Base-by-base conservation (phyloP, 1,140 invertebrate genomes). In the Arctopsyche grandis region DNA sequence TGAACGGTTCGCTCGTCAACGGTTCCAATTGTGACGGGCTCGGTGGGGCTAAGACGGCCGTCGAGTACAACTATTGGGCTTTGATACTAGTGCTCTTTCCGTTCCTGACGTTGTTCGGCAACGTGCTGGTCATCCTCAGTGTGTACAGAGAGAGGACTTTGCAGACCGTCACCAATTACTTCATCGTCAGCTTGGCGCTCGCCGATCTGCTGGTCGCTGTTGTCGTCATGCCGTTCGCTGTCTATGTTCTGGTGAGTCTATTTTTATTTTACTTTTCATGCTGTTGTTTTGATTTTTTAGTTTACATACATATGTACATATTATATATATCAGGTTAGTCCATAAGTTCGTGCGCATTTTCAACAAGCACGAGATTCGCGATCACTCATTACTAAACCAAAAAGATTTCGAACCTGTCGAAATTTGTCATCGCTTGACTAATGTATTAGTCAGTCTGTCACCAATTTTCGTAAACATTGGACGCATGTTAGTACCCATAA, bases 201-300 rank as follows among this genome's bases (percentile, higher is more conserved):
- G 98, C 98, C 12, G 98, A 99, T 89, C 91, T 99, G 21, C 91
- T 99, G 78, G 98, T 99, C 0, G 98, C 97, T 26, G 93, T 97
- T 5, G 92, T 98, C 63, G 98, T 99, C 79, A 99, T 99, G 98
- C 98, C 98, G 12, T 98, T 98, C 86, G 98, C 96, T 77, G 97
- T 99, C 83, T 99, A 99, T 89, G 94, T 98, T 87, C 91, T 97
- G 94, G 96, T 98, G 89, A 95, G 94, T 91, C 5, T 58, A 75
- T 46, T 58, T 78, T 80, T 75, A 38, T 7, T 38, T 38, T 38
- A 38, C 7, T 69, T 69, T 79, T 60, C 71, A 38, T 38, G 3
- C 29, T 38, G 1, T 38, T 38, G 7, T 38, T 38, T 4, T 38
- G 29, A 38, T 38, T 38, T 1, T 4, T 1, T 7, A 38, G 29